Percentiles rank a stretch among this genome's conserved stretches.
These are phyloP conservation scores for Iguana delicatissima DNA, from an alignment of 2,797 vertebrate genomes.

Conservation along the genomic window DNA sequence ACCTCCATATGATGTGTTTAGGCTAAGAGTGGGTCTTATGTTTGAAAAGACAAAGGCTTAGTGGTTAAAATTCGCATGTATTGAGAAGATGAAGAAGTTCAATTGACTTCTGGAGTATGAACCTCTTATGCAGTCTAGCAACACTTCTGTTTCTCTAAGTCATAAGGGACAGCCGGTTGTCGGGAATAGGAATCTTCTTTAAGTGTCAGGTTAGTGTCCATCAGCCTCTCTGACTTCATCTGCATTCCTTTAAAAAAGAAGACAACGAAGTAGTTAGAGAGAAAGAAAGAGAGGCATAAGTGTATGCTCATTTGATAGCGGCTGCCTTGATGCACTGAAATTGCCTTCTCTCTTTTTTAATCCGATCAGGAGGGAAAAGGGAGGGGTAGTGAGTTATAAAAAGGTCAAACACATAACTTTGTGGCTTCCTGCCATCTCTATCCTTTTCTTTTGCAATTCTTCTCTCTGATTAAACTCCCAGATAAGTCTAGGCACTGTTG, in stretches of 20 bases:
- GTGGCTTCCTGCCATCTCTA: slow-evolving; percentile 72
- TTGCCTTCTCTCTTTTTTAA: slow-evolving; percentile 53
- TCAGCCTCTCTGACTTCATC: slow-evolving; percentile 50
- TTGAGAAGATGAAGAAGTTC: not conserved
- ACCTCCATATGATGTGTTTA: not conserved
- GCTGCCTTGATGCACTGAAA: slow-evolving; percentile 57
- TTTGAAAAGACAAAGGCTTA: not conserved
- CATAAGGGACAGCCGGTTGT: slow-evolving; percentile 27
- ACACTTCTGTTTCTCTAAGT: slow-evolving; percentile 47
- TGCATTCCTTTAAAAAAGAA: slow-evolving; percentile 45
- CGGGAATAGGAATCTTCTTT: slow-evolving; percentile 43
- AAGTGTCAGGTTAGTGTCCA: slow-evolving; percentile 54
- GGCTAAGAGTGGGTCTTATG: not conserved
- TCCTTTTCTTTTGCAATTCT: slow-evolving; percentile 76
- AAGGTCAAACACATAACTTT: slow-evolving; percentile 77
- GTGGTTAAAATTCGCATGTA: not conserved
- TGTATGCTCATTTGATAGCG: slow-evolving; percentile 63
- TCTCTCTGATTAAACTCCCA: slow-evolving; percentile 78
- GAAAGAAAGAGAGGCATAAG: slow-evolving; percentile 51
- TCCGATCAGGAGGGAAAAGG: slow-evolving; percentile 25
- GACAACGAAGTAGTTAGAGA: slow-evolving; percentile 1
- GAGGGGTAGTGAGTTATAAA: slow-evolving; percentile 66
- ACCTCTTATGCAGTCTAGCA: not conserved
- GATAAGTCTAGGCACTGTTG: slow-evolving; percentile 73
- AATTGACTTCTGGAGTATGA: not conserved